Evolutionary conservation across 1,140 invertebrate genomes (phyloP).

Genomic region (Leptinotarsa texana): DNA sequence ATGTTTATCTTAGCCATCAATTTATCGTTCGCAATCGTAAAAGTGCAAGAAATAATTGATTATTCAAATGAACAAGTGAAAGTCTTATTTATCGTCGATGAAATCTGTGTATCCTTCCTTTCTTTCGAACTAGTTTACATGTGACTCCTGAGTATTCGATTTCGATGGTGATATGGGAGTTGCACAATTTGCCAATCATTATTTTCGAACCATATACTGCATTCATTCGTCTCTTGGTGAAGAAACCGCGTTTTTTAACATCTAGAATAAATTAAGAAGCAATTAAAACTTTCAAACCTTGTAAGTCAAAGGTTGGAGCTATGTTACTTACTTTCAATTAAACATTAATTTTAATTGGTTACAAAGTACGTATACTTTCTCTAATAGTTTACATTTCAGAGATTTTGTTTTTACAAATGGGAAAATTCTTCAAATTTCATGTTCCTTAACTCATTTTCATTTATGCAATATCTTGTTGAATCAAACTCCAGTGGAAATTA

Average conservation of each 20-base stretch:
- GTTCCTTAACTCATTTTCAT: no score
- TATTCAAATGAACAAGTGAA: neutral
- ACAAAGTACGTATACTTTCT: neutral
- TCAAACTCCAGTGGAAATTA: no score
- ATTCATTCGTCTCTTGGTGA: neutral
- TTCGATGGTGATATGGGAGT: neutral
- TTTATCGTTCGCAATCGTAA: neutral
- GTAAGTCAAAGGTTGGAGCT: neutral
- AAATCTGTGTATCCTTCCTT: neutral
- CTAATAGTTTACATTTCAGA: neutral
- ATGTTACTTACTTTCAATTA: neutral
- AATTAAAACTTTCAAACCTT: constrained; percentile 1
- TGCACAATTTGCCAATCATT: neutral
- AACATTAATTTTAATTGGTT: neutral
- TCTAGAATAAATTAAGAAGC: neutral
- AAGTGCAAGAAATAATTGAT: neutral
- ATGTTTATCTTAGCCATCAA: constrained; percentile 2
- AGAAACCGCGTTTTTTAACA: neutral
- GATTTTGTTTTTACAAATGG: no score
- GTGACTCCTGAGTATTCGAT: neutral
- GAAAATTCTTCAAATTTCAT: no score
- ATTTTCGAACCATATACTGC: neutral
- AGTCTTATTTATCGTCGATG: neutral
- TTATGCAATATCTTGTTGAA: no score
- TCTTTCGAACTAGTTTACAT: neutral